Conservation (phyloP, 2,888 invertebrate genomes). For the Drosophila pseudotalamancana region DNA sequence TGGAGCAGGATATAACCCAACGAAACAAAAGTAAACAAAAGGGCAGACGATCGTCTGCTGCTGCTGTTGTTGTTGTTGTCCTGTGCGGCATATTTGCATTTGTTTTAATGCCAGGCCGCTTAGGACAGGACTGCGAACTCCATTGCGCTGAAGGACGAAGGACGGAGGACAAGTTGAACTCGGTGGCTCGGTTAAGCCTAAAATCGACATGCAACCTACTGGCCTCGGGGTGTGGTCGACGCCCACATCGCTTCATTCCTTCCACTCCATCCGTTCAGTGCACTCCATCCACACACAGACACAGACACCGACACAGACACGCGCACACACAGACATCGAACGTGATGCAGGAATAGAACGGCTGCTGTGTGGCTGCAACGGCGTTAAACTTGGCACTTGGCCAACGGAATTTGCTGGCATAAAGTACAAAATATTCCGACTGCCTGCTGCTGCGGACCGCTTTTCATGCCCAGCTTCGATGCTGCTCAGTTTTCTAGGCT, state of each 20-base stretch:
- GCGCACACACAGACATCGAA: too few species aligned
- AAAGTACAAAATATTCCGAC: conserved; percentile 75
- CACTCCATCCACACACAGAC: conserved; percentile 6
- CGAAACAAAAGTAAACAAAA: conserved; percentile 45
- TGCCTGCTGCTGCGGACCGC: conserved; percentile 24
- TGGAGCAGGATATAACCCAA: neutral
- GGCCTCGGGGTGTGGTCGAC: conserved; percentile 56
- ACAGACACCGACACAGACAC: too few species aligned
- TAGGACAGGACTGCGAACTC: conserved; percentile 31
- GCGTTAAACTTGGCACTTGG: conserved; percentile 75
- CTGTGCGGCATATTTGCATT: conserved; percentile 69
- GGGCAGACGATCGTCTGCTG: conserved; percentile 48
- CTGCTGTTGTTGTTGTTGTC: conserved; percentile 39
- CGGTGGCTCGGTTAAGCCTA: conserved; percentile 71
- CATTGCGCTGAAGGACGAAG: conserved; percentile 2
- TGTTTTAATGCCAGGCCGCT: conserved; percentile 66
- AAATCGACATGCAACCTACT: conserved; percentile 73
- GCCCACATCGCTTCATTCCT: conserved; percentile 34
- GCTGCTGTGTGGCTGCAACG: conserved; percentile 59
- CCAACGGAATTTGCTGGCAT: conserved; percentile 74
- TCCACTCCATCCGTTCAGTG: conserved; percentile 2
- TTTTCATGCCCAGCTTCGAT: conserved; percentile 4
- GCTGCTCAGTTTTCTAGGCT: conserved; percentile 30
- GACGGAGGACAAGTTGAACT: conserved; percentile 53
- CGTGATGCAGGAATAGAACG: conserved; percentile 8